A percentile compares a stretch with the other conserved stretches of the same genome.
These are phyloP conservation scores for Heterodera schachtii DNA, from an alignment of 1,140 invertebrate genomes.

Conservation along the genomic window DNA sequence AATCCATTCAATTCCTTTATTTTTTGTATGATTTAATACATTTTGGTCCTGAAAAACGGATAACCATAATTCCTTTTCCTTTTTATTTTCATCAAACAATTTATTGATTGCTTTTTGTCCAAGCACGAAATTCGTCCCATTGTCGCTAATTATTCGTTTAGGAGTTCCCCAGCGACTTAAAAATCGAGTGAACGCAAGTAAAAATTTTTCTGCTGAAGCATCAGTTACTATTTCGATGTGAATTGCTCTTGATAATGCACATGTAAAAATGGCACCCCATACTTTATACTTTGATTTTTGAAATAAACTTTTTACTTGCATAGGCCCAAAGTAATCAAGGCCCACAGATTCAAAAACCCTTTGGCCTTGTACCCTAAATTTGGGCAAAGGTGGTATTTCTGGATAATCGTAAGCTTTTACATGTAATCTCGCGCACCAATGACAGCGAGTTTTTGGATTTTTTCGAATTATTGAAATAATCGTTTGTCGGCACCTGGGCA, in stretches of 20 bases:
- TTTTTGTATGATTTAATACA: no score
- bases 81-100: no score
- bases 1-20: no score
- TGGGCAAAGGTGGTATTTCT: background rate
- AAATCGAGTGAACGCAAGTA: no score
- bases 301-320: background rate
- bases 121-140: no score
- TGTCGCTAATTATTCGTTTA: no score
- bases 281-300: conserved; percentile 1
- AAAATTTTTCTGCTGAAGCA: no score
- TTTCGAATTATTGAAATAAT: background rate
- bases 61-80: no score
- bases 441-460: background rate
- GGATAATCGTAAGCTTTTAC: conserved; percentile 4
- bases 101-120: no score
- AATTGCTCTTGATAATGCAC: background rate
- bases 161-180: no score
- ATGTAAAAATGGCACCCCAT: conserved; percentile 10
- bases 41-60: no score
- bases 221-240: background rate
- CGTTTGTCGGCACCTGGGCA: no score
- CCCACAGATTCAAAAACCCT: background rate
- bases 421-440: background rate
- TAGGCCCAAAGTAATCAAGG: background rate
- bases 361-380: background rate